Conservation (phyloP, 2,797 vertebrate species). For the Labroides dimidiatus region DNA sequence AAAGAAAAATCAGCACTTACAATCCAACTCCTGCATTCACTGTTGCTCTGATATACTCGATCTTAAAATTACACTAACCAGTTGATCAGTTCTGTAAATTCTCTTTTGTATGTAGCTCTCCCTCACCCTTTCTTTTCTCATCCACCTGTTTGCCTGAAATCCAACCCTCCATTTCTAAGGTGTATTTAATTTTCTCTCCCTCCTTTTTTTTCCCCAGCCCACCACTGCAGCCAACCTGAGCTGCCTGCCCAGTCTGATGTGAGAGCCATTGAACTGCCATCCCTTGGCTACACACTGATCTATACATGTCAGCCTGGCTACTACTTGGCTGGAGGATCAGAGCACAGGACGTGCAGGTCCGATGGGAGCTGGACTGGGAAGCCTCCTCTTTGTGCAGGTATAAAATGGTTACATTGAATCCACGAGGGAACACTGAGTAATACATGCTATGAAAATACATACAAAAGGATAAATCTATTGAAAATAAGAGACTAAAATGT, state of each 20-base stretch:
- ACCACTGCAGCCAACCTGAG: constrained; percentile 97
- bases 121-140: constrained; percentile 14
- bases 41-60: not conserved
- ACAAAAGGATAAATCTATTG: not conserved
- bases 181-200: constrained; percentile 20
- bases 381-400: constrained; percentile 93
- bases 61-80: constrained; percentile 28
- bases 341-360: constrained; percentile 96
- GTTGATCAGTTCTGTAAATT: not conserved
- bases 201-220: constrained; percentile 83
- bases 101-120: constrained; percentile 7
- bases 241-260: constrained; percentile 93
- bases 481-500: not conserved
- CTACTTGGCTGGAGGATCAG: constrained; percentile 95
- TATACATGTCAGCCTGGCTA: constrained; percentile 96
- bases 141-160: constrained; percentile 18
- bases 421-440: not conserved
- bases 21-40: not conserved
- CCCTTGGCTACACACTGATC: constrained; percentile 97
- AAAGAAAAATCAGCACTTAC: constrained; percentile 2
- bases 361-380: constrained; percentile 99
- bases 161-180: not conserved
- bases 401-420: constrained; percentile 23
- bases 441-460: not conserved
- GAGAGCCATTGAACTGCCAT: constrained; percentile 94